Percentiles rank a stretch among this genome's conserved stretches.
Conservation (phyloP, 2,113 vertebrate species). For the Chaetodon auriga region DNA sequence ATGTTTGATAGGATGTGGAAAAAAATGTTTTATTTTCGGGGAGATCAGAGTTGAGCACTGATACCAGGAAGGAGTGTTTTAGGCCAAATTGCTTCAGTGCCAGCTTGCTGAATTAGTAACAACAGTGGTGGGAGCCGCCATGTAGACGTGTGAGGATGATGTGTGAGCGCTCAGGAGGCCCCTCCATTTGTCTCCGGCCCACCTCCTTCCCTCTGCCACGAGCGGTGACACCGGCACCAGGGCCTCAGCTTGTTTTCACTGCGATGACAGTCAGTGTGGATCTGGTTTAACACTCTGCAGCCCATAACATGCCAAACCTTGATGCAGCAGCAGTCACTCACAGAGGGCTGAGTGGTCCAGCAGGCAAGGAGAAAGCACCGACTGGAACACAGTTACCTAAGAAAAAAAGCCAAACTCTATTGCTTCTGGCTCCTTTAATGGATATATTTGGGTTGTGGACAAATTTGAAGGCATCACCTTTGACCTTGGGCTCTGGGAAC, state of each 20-base stretch:
- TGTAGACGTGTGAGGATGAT: constrained; percentile 53
- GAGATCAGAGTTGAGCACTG: constrained; percentile 30
- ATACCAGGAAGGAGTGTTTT: constrained; percentile 40
- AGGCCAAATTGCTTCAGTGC: constrained; percentile 51
- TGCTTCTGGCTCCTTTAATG: background rate
- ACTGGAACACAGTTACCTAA: background rate
- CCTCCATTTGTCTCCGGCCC: constrained; percentile 43
- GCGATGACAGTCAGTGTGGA: constrained; percentile 66
- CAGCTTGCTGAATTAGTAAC: constrained; percentile 61
- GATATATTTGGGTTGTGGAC: background rate
- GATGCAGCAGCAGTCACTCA: constrained; percentile 53
- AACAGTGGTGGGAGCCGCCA: constrained; percentile 16
- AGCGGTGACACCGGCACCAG: constrained; percentile 48
- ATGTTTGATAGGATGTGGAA: constrained; percentile 63
- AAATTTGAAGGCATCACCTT: background rate
- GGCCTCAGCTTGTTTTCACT: constrained; percentile 67
- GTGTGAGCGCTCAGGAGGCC: constrained; percentile 45
- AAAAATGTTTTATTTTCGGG: constrained; percentile 47
- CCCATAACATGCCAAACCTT: constrained; percentile 58
- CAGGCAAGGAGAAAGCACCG: constrained; percentile 17
- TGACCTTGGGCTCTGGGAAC: background rate
- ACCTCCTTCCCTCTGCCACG: constrained; percentile 32
- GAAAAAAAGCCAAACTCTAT: background rate
- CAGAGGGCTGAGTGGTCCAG: constrained; percentile 18
- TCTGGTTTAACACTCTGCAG: constrained; percentile 67